Conservation (phyloP, 2,888 invertebrate species). For the Aricia artaxerxes region DNA sequence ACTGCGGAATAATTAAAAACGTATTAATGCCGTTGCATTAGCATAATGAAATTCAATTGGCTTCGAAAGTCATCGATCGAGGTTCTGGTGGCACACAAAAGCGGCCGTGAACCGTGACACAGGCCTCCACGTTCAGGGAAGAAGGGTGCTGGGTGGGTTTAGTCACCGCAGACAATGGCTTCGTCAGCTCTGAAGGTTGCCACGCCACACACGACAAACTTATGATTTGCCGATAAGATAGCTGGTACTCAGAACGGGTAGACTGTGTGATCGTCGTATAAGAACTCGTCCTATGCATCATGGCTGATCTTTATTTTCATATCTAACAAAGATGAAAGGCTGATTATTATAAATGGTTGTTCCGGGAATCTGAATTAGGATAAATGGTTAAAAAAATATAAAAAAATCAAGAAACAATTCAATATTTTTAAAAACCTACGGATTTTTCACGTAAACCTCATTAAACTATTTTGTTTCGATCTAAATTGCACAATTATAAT, state of each 20-base stretch:
- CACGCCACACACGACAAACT: slow-evolving; percentile 38
- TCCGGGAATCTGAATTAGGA: too few species aligned
- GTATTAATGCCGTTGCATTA: slow-evolving; percentile 15
- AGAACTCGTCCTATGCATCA: not conserved
- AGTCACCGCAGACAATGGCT: slow-evolving; percentile 74
- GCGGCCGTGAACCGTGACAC: slow-evolving; percentile 58
- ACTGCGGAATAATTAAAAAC: slow-evolving; percentile 26
- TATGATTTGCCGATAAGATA: slow-evolving; percentile 31
- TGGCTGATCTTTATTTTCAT: not conserved
- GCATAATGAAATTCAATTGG: slow-evolving; percentile 23
- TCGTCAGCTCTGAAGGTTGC: slow-evolving; percentile 65
- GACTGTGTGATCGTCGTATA: not conserved
- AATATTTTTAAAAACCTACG: too few species aligned
- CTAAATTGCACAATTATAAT: too few species aligned
- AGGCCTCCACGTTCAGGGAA: slow-evolving; percentile 45
- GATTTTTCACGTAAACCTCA: too few species aligned
- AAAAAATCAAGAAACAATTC: too few species aligned
- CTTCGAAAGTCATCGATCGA: slow-evolving; percentile 37
- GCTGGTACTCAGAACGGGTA: not conserved
- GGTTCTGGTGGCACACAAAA: slow-evolving; percentile 43
- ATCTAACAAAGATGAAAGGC: too few species aligned
- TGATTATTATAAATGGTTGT: too few species aligned
- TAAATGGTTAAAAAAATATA: too few species aligned
- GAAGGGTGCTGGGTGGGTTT: slow-evolving; percentile 56
- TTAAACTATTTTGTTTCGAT: too few species aligned